Percentiles rank a stretch among this genome's conserved stretches.
Conservation (phyloP, 2,113 vertebrate species). For the Xiphorhynchus elegans region DNA sequence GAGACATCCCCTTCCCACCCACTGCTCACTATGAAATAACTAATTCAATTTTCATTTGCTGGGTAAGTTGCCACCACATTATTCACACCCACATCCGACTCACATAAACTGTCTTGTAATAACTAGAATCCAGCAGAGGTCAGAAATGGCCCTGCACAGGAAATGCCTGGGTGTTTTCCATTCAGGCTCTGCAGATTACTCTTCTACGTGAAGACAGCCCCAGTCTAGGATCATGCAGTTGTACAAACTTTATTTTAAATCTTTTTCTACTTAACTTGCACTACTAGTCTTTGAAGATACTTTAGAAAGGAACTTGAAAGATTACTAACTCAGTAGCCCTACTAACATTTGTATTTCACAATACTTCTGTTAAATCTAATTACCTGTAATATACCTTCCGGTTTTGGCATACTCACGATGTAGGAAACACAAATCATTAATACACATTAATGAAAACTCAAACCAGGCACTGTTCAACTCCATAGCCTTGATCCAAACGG, state of each 20-base stretch:
- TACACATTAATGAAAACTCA: background rate
- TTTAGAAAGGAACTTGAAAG: background rate
- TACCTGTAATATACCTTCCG: background rate
- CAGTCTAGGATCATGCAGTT: background rate
- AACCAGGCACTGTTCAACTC: background rate
- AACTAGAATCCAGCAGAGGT: constrained; percentile 58
- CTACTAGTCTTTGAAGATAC: background rate
- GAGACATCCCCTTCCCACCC: constrained; percentile 38
- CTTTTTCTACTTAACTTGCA: background rate
- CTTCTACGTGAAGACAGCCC: background rate
- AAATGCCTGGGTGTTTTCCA: constrained; percentile 47
- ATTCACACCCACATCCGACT: constrained; percentile 59
- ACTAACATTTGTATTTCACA: background rate
- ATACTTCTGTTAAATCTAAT: background rate
- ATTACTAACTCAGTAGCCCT: background rate
- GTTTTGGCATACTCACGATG: background rate
- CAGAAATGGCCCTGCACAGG: constrained; percentile 49
- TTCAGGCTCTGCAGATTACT: background rate
- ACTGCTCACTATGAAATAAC: constrained; percentile 16
- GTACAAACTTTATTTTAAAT: background rate
- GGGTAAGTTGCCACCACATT: constrained; percentile 24
- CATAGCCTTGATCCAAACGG: background rate
- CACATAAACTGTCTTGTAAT: constrained; percentile 47
- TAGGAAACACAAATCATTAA: background rate
- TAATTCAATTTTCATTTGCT: constrained; percentile 57